A percentile compares a stretch with the other conserved stretches of the same genome.
phyloP scores from a whole-genome alignment of 1,140 invertebrate species.

The Sycobia sp. region DNA sequence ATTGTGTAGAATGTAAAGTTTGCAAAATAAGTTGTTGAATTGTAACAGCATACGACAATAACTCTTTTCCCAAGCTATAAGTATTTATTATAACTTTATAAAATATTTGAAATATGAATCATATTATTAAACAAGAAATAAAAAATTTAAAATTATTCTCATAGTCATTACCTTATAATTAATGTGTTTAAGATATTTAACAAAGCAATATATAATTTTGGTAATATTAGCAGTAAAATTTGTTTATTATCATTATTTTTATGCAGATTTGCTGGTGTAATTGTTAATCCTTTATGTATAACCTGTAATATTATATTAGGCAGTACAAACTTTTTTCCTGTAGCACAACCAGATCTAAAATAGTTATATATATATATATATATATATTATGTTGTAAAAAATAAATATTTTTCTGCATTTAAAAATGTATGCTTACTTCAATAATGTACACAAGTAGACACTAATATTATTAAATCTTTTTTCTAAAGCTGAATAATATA shows the following conservation, averaged over 20 bases:
- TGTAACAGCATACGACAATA: slow-evolving; percentile 2
- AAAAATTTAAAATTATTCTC: not conserved
- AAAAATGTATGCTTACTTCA: slow-evolving; percentile 16
- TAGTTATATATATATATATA: too few species aligned
- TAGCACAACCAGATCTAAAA: slow-evolving; percentile 14
- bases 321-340: slow-evolving; percentile 12
- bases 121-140: not conserved
- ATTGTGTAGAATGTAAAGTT: slow-evolving; percentile 19
- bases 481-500: slow-evolving; percentile 12
- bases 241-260: slow-evolving; percentile 17
- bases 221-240: slow-evolving; percentile 15
- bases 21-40: slow-evolving; percentile 23
- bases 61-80: slow-evolving; percentile 26
- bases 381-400: not conserved
- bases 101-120: too few species aligned
- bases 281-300: slow-evolving; percentile 20
- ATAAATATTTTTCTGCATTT: not conserved
- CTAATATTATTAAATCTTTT: slow-evolving; percentile 23
- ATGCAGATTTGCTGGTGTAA: slow-evolving; percentile 17
- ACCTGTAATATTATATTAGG: slow-evolving; percentile 18
- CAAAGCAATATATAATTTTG: slow-evolving; percentile 10
- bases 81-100: not conserved
- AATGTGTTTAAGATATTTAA: slow-evolving; percentile 16
- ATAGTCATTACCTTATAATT: slow-evolving; percentile 16
- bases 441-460: slow-evolving; percentile 17